phyloP scores from a whole-genome alignment of 1,140 invertebrate genomes.

The Aphaenogaster ashmeadi region DNA sequence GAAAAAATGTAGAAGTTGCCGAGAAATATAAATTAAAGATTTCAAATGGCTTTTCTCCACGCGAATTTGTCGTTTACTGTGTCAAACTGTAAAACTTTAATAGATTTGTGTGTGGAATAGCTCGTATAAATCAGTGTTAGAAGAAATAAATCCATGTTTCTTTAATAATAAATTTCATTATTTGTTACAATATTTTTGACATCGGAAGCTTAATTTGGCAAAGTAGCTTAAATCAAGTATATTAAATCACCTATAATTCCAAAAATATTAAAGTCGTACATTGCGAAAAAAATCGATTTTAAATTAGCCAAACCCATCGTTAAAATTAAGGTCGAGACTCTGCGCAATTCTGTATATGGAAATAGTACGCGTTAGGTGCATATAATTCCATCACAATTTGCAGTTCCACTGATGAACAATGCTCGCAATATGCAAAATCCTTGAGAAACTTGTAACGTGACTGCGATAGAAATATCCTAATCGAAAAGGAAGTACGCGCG shows the following conservation, averaged over 20 bases:
- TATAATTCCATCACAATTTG: conserved; percentile 8
- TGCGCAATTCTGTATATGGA: not conserved
- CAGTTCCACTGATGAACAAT: conserved; percentile 10
- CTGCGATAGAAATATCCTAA: conserved; percentile 44
- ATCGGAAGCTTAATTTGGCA: not conserved
- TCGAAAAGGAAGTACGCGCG: conserved; percentile 3
- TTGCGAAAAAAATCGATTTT: not conserved
- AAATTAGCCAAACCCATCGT: not conserved
- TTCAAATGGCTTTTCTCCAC: not conserved
- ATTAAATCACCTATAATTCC: not conserved
- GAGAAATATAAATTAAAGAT: not conserved
- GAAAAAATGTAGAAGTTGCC: not conserved
- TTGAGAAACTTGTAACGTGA: conserved; percentile 15
- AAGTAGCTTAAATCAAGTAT: not conserved
- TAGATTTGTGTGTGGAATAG: not conserved
- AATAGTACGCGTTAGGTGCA: not conserved
- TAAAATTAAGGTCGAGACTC: not conserved
- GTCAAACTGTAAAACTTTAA: not conserved
- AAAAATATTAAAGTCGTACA: not conserved
- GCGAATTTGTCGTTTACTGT: not conserved
- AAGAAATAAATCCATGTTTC: not conserved
- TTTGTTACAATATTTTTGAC: not conserved
- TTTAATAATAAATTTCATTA: not conserved
- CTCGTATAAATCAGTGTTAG: not conserved
- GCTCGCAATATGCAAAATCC: conserved; percentile 10